Evolutionary conservation across 2,888 invertebrate species (phyloP), one percentile per base, ranked within the genome.

Genomic region (Drosophila emarginata): DNA sequence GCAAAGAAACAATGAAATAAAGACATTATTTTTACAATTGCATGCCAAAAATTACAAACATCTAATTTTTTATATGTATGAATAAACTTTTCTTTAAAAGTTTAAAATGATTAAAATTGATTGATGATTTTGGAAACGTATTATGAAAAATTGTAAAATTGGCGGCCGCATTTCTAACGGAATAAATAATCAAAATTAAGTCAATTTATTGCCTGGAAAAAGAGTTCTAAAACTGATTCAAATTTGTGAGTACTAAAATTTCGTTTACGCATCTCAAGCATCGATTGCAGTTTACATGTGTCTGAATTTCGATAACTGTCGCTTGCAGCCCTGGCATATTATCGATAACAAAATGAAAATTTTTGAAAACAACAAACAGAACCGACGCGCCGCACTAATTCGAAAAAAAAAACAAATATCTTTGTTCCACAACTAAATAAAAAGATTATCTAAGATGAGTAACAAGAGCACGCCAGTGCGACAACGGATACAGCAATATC

Each of bases 351-450:
- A 53, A 15, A 26, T 58, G 65, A 71, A 71, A 57, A 50, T 60
- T 57, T 37, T 36, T 62, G 61, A 71, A 76, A 80, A 74, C 73
- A 84, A 85, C 75, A 87, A 77, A 77, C 87, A 82, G 69, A 81
- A 77, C 76, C 67, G 79, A 87, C 72, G 74, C 83, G 82, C 82
- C 83, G 83, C 82, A 82, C 59, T 64, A 60, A 52, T 85, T 87
- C 80, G 79, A 85, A 82, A 74, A 69, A 57, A 52, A 28, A 4
- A 69, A 61, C 26, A 52, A 60, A 70, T 76, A 58, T 12, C 59
- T 53, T 71, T 73, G 61, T 66, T 64, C 12, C 26, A 6, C 12
- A 60, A 61, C 14, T 14, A 28, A 39, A 1, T 21, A 6, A 45
- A 14, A 23, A 21, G 2, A 9, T 12, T 52, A 58, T 0, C 2